These are phyloP conservation scores for Sphyrna mokarran DNA, from an alignment of 2,113 vertebrate species.

Conservation along the genomic window DNA sequence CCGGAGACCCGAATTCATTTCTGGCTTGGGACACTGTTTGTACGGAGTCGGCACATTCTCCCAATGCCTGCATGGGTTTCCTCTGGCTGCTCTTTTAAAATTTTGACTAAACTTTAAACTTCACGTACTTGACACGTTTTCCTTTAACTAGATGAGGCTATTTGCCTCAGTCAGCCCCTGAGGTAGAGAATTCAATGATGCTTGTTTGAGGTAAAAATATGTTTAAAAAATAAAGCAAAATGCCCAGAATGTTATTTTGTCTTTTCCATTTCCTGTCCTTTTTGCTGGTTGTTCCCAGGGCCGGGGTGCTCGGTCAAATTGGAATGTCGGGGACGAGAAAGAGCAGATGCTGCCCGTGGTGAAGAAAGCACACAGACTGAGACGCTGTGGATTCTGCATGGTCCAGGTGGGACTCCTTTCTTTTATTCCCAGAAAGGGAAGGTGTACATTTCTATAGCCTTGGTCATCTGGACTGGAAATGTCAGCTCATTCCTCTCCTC, in stretches of 20 bases:
- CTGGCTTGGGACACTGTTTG: too few relatives aligned
- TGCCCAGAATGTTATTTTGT: not conserved
- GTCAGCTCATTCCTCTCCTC: too few relatives aligned
- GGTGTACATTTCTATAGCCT: too few relatives aligned
- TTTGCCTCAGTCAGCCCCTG: not conserved
- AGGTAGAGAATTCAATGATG: not conserved
- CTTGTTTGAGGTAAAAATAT: not conserved
- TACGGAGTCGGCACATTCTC: too few relatives aligned
- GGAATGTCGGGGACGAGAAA: slow-evolving; percentile 61
- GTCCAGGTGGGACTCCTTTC: slow-evolving; percentile 64
- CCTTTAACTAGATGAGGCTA: not conserved
- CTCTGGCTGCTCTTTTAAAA: too few relatives aligned
- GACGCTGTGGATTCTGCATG: slow-evolving; percentile 79
- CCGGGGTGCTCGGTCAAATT: slow-evolving; percentile 42
- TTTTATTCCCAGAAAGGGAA: not conserved
- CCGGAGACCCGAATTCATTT: too few relatives aligned
- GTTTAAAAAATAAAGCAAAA: not conserved
- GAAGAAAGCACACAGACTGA: slow-evolving; percentile 52
- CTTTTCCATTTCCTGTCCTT: not conserved
- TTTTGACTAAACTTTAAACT: not conserved
- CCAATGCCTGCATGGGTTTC: too few relatives aligned
- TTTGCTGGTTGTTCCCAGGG: not conserved
- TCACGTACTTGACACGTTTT: not conserved
- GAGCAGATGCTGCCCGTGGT: slow-evolving; percentile 54
- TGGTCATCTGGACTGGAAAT: too few relatives aligned